Conservation (phyloP, 2,113 vertebrate species). For the Sprattus sprattus region DNA sequence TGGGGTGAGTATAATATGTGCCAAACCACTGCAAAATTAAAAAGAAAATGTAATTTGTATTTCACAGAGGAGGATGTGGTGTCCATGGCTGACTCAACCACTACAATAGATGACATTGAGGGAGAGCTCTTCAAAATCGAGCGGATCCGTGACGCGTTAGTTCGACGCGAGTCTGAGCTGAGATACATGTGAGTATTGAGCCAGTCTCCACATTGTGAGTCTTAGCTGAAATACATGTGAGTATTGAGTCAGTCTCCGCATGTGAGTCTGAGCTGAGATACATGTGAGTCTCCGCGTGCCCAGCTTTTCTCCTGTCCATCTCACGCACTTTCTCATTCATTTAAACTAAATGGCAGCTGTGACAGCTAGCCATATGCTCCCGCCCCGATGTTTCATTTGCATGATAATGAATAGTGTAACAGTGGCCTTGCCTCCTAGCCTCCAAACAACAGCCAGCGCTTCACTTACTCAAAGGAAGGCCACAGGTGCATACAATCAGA, state of each 20-base stretch:
- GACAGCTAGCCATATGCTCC: background rate
- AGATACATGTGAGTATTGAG: conserved; percentile 82
- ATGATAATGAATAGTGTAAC: background rate
- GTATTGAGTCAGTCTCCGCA: conserved; percentile 46
- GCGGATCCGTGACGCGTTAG: conserved; percentile 80
- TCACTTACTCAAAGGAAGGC: background rate
- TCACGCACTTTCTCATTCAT: background rate
- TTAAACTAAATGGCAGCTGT: background rate
- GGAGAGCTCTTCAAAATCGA: conserved; percentile 84
- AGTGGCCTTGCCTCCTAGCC: background rate
- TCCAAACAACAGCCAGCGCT: background rate
- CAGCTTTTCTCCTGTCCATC: background rate
- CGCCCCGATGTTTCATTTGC: background rate
- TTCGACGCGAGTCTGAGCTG: conserved; percentile 84
- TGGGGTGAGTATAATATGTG: too few species aligned
- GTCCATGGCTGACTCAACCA: conserved; percentile 84
- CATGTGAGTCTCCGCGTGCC: conserved; percentile 70
- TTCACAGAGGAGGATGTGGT: conserved; percentile 75
- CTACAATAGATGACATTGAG: conserved; percentile 81
- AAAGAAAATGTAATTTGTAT: background rate
- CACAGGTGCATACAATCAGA: background rate
- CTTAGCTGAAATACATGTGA: conserved; percentile 87
- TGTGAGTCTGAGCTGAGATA: conserved; percentile 86
- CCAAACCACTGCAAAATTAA: too few species aligned
- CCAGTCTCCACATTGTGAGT: conserved; percentile 69